Evolutionary conservation across 2,888 invertebrate species (phyloP).

Genomic region (Thelaira solivaga): DNA sequence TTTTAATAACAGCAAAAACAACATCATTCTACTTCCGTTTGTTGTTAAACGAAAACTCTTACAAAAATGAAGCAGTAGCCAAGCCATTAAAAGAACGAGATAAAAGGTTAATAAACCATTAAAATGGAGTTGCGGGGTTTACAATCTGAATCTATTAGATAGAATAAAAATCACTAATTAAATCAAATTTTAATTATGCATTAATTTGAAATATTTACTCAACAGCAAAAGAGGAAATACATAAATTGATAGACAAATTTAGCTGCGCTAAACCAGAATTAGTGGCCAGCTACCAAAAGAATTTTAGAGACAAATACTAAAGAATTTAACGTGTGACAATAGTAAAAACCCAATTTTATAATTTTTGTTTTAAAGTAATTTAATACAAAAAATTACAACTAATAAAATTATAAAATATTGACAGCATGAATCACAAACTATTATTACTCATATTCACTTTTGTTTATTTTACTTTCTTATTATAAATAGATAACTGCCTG

Average conservation of each 20-base stretch:
- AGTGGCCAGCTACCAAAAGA: too few relatives aligned
- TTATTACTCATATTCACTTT: too few relatives aligned
- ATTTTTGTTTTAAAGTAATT: too few relatives aligned
- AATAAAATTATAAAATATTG: background rate
- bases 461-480: too few relatives aligned
- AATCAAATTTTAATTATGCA: background rate
- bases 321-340: too few relatives aligned
- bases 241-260: background rate
- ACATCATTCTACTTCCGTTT: constrained; percentile 51
- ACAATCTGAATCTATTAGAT: background rate
- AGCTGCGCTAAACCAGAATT: too few relatives aligned
- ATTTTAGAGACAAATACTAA: too few relatives aligned
- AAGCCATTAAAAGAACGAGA: constrained; percentile 16
- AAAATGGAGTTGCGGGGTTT: background rate
- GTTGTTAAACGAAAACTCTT: background rate
- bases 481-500: too few relatives aligned
- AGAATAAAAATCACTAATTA: constrained; percentile 5
- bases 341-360: too few relatives aligned
- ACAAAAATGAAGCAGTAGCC: constrained; percentile 16
- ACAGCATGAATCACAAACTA: too few relatives aligned
- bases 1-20: constrained; percentile 33
- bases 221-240: background rate
- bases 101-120: constrained; percentile 20
- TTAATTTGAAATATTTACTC: background rate
- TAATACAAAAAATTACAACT: too few relatives aligned